Base-by-base conservation (phyloP, 2,113 vertebrate species). In the Ctenomys sociabilis region DNA sequence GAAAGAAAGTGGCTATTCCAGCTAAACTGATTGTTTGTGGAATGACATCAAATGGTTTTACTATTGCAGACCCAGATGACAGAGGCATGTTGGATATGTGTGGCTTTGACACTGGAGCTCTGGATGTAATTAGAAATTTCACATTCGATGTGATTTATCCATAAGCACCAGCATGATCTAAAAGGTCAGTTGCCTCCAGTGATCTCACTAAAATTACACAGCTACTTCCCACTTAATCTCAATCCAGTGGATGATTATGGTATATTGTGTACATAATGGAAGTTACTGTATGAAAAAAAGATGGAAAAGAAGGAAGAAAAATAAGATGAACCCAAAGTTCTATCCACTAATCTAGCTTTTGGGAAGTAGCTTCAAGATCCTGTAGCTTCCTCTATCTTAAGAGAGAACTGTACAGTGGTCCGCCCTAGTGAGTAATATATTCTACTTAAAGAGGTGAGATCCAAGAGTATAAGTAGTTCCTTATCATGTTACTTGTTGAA, bases 21-120 rank as follows among this genome's bases (percentile, higher is more conserved):
- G 99, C 99, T 82, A 99, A 99, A 97, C 3, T 99, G 97, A 98
- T 99, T 93, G 98, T 99, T 77, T 99, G 99, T 97, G 99, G 98
- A 89, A 98, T 99, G 99, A 99, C 99, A 9, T 99, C 99, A 28
- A 99, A 90, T 0, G 98, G 99, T 22, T 99, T 99, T 37, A 93
- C 98, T 0, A 88, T 99, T 0, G 98, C 98, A 14, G 99, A 99
- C 96, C 98, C 98, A 0, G 99, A 99, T 49, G 99, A 99, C 95
- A 97, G 98, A 95, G 99, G 99, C 96, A 99, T 99, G 98, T 96
- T 99, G 98, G 99, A 99, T 97, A 97, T 99, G 96, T 99, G 99
- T 30, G 99, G 99, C 94, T 99, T 99, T 78, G 99, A 99, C 85
- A 95, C 98, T 0, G 99, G 99, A 89, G 98, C 99, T 77, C 89